These are phyloP conservation scores for Radopholus similis DNA, from an alignment of 1,140 invertebrate species.

Conservation along the genomic window DNA sequence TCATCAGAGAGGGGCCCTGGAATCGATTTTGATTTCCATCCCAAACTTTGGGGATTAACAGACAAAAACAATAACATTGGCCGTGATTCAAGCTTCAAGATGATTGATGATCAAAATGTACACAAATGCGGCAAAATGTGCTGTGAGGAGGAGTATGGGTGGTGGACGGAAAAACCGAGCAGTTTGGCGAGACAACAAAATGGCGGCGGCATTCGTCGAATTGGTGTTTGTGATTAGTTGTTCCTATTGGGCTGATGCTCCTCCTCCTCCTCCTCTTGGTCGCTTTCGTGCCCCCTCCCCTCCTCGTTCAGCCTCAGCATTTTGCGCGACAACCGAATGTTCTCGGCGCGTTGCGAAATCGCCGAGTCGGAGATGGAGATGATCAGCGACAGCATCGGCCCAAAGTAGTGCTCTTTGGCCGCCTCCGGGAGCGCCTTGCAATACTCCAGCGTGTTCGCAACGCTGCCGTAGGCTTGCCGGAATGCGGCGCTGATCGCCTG, in stretches of 20 bases:
- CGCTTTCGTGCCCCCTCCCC: not conserved
- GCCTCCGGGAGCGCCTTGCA: conserved; percentile 3
- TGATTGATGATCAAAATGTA: not conserved
- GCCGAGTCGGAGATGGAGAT: conserved; percentile 4
- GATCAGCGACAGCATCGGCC: conserved; percentile 26
- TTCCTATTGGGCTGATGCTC: not conserved
- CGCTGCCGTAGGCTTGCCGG: conserved; percentile 7
- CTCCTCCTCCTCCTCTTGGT: not conserved
- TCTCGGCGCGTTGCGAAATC: not conserved
- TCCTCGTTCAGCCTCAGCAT: not conserved
- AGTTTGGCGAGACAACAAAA: not conserved
- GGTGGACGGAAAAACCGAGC: not conserved
- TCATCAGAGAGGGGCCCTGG: too few species aligned
- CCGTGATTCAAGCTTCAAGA: too few species aligned
- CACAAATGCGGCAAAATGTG: not conserved
- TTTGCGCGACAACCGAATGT: not conserved
- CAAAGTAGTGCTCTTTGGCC: conserved; percentile 12
- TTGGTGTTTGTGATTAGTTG: not conserved
- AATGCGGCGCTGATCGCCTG: conserved; percentile 20
- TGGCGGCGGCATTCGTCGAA: not conserved
- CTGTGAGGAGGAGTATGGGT: not conserved
- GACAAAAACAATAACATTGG: too few species aligned
- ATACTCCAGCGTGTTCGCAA: not conserved
- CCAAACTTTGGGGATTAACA: too few species aligned
- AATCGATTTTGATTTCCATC: too few species aligned